Evolutionary conservation across 2,888 invertebrate genomes (phyloP).

Genomic region (Drosophila prolongata): DNA sequence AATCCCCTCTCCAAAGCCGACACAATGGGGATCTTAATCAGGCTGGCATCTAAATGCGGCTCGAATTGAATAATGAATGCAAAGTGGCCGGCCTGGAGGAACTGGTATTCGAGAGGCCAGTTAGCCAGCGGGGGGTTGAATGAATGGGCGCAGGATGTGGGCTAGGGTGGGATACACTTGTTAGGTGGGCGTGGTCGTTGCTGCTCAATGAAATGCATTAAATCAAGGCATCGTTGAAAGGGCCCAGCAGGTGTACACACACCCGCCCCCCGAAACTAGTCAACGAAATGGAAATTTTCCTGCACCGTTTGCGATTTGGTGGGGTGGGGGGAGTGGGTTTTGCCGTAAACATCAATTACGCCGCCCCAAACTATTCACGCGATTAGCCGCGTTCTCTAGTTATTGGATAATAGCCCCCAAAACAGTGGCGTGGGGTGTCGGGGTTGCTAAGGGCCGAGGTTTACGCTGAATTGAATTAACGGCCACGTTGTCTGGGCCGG

Average conservation of each 20-base stretch:
- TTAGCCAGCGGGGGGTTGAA: conserved; percentile 14
- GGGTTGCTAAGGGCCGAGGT: conserved; percentile 25
- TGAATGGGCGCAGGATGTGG: neutral
- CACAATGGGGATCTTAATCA: conserved; percentile 51
- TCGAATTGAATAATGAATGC: conserved; percentile 77
- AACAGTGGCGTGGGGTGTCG: neutral
- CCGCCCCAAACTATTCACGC: conserved; percentile 77
- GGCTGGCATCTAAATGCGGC: conserved; percentile 72
- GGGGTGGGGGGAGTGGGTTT: neutral
- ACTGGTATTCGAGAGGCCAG: conserved; percentile 13
- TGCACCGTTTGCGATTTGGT: conserved; percentile 16
- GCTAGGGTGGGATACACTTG: conserved; percentile 4
- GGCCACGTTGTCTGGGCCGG: conserved; percentile 56
- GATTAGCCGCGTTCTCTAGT: conserved; percentile 74
- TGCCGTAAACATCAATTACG: conserved; percentile 78
- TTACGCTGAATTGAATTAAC: conserved; percentile 77
- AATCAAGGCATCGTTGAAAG: conserved; percentile 77
- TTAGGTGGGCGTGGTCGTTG: conserved; percentile 48
- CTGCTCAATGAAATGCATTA: conserved; percentile 77
- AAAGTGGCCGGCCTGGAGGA: conserved; percentile 57
- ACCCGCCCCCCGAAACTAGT: conserved; percentile 56
- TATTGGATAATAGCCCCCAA: conserved; percentile 70
- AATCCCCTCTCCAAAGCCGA: conserved; percentile 2
- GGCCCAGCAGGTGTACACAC: conserved; percentile 40
- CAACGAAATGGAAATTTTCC: conserved; percentile 70